These are phyloP conservation scores for Emys orbicularis DNA, from an alignment of 2,797 vertebrate genomes.

Conservation along the genomic window DNA sequence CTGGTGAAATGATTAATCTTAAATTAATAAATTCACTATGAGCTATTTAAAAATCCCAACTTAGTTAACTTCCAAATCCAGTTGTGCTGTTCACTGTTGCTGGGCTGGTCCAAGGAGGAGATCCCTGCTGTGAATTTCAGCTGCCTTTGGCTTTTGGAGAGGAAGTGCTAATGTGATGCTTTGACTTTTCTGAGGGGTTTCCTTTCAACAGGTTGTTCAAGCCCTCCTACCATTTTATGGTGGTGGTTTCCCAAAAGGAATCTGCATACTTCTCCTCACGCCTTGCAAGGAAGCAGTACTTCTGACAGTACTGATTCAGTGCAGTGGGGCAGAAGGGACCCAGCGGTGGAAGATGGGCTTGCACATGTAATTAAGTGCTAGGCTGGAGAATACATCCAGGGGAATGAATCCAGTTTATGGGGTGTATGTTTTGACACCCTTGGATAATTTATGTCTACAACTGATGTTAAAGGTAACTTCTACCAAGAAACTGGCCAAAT, in stretches of 20 bases:
- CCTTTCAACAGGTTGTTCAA: not conserved
- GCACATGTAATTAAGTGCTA: not conserved
- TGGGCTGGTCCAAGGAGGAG: not conserved
- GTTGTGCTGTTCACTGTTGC: not conserved
- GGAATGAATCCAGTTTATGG: not conserved
- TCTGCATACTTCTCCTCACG: not conserved
- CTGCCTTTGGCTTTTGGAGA: not conserved
- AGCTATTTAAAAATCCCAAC: not conserved
- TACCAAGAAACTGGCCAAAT: not conserved
- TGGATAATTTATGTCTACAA: not conserved
- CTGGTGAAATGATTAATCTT: not conserved
- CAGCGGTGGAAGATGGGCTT: not conserved
- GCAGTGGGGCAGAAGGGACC: not conserved
- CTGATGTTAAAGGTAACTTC: not conserved
- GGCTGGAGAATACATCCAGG: not conserved
- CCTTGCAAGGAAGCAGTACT: not conserved
- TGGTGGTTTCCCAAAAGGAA: not conserved
- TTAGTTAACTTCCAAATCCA: not conserved
- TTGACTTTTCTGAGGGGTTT: not conserved
- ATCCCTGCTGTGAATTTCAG: not conserved
- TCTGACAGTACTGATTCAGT: constrained; percentile 5
- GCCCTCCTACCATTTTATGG: not conserved
- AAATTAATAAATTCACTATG: constrained; percentile 36
- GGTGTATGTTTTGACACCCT: not conserved
- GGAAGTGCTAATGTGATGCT: not conserved